These are phyloP conservation scores for Passerina amoena DNA, from an alignment of 2,113 vertebrate species.

Conservation along the genomic window DNA sequence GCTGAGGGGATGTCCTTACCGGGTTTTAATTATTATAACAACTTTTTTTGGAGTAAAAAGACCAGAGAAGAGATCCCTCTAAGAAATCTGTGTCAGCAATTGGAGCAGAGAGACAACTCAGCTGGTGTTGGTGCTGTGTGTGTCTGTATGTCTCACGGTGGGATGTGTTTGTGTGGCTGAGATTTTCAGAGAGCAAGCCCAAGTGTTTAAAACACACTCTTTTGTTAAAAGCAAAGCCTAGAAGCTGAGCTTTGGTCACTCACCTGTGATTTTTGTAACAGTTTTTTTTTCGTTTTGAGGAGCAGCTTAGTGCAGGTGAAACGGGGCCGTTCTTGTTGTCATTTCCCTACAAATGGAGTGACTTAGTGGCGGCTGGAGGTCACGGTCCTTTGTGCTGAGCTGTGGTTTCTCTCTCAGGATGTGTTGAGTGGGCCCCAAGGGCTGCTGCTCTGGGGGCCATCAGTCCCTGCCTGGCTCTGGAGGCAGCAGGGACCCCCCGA, in stretches of 20 bases:
- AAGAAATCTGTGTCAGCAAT: not conserved
- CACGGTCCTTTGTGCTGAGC: not conserved
- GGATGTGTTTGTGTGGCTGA: not conserved
- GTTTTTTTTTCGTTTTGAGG: not conserved
- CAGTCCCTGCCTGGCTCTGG: not conserved
- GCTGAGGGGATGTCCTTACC: not conserved
- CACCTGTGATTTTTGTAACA: not conserved
- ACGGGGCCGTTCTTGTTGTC: fast-evolving
- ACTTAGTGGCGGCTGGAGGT: not conserved
- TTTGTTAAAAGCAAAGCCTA: not conserved
- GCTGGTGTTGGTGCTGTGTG: not conserved
- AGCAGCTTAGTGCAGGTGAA: not conserved
- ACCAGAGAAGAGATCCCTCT: not conserved
- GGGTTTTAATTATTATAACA: not conserved
- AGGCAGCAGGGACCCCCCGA: not conserved
- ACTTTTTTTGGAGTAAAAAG: not conserved
- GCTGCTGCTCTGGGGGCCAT: not conserved
- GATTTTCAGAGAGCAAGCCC: not conserved
- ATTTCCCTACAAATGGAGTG: not conserved
- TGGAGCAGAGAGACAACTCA: not conserved
- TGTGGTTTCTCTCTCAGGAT: not conserved
- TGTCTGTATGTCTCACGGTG: not conserved
- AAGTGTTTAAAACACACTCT: not conserved
- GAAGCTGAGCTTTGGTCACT: not conserved
- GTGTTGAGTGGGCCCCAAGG: not conserved